Evolutionary conservation across 2,113 vertebrate species (phyloP), one percentile per base, ranked within the genome.

Genomic region (Coracopsis vasa): DNA sequence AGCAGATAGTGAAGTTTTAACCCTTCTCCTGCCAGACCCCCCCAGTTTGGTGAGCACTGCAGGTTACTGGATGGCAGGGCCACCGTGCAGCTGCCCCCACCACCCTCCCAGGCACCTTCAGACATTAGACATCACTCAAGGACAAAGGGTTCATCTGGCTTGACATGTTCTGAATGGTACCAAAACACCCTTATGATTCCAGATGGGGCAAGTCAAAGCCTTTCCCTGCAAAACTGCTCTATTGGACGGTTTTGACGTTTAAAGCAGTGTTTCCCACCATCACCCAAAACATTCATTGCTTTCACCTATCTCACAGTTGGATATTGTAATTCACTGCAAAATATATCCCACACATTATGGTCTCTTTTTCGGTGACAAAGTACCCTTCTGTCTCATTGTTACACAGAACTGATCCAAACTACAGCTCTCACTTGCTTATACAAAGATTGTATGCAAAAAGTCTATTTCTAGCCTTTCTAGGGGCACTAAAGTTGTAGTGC

Each of bases 1-100:
- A 58, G 41, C 7, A 87, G 28, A 37, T 0, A 10, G 12, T 7
- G 14, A 8, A 27, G 20, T 39, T 58, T 82, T 60, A 62, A 62
- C 7, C 24, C 31, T 67, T 74, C 28, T 28, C 17, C 17, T 28
- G 14, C 39, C 33, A 48, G 6, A 7, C 8, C 5, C 7, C 12
- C 9, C 3, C 8, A 8, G 19, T 13, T 3, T 28, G 39, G 11
- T 37, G 14, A 0, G 2, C 16, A 29, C 12, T 85, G 10, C 0
- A 0, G 1, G 27, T 10, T 4, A 7, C 64, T 65, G 87, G 20
- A 17, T 54, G 35, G 7, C 11, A 3, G 31, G 39, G 11, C 21
- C 6, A 5, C 35, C 1, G 0, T 29, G 13, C 0, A 0, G 17
- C 45, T 84, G 33, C 3, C 17, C 31, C n/a, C 4, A 1, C 20